A percentile compares a stretch with the other conserved stretches of the same genome.
Conservation (phyloP, 2,888 invertebrate species). For the Macrosoma leucophasiata region DNA sequence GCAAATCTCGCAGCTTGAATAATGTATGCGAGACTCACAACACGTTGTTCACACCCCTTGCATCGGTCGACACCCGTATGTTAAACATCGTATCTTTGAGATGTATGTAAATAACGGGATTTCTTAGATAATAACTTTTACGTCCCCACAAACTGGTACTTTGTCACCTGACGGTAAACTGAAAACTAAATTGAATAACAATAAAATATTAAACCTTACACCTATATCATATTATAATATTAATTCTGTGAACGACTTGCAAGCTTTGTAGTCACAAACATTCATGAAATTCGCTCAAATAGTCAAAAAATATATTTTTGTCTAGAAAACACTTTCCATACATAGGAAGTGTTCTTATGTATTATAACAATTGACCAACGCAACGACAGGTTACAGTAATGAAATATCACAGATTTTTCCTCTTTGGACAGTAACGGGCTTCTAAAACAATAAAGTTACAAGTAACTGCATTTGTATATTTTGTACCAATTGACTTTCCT, state of each 20-base stretch:
- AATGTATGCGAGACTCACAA: constrained; percentile 54
- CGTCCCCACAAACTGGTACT: constrained; percentile 72
- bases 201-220: constrained; percentile 75
- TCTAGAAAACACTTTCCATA: constrained; percentile 61
- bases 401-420: constrained; percentile 75
- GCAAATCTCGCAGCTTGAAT: constrained; percentile 55
- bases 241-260: constrained; percentile 68
- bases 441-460: constrained; percentile 43
- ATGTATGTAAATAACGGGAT: constrained; percentile 53
- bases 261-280: constrained; percentile 67
- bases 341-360: constrained; percentile 61
- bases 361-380: constrained; percentile 76
- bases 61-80: constrained; percentile 49
- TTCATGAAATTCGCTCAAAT: constrained; percentile 69
- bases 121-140: constrained; percentile 71
- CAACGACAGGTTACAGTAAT: constrained; percentile 72
- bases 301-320: constrained; percentile 77
- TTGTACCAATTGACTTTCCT: constrained; percentile 58
- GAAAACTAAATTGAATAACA: constrained; percentile 74
- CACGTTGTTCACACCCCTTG: constrained; percentile 63
- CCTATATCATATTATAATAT: constrained; percentile 62
- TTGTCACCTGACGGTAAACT: constrained; percentile 70
- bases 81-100: constrained; percentile 46
- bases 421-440: constrained; percentile 75
- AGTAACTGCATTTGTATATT: constrained; percentile 46